Evolutionary conservation across 1,140 invertebrate genomes (phyloP), one percentile per base, ranked within the genome.

Genomic region (Drosophila dunni): DNA sequence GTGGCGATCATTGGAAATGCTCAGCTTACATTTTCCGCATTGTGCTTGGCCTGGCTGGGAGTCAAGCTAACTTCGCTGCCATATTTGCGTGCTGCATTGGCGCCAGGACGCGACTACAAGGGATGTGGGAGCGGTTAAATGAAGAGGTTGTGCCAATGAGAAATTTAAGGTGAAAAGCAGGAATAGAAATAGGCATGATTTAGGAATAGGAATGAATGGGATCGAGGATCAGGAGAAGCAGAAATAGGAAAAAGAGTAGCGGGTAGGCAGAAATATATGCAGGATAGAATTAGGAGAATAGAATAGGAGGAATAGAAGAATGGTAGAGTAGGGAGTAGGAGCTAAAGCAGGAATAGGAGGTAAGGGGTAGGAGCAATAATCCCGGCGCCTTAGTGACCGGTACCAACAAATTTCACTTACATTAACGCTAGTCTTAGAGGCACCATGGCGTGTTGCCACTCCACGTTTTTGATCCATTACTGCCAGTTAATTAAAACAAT

Each of bases 11-110:
- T 20, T 20, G 17, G 0, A 20, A 2, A 20, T 20, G 17, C 10
- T 53, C 15, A 0, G 34, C 85, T 90, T 74, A 85, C 81, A 34
- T 90, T 89, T 0, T 89, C 83, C 7, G 34, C 63, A 20, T 68
- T 62, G 40, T 78, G 73, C 34, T 62, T 82, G 65, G 62, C 44
- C 58, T 91, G 90, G 56, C 91, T 92, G 29, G 90, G 81, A 6
- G 90, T 91, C 50, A 92, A 69, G 63, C 91, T 92, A 53, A 83
- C 72, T 71, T 86, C 71, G 54, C 91, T 92, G 53, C 53, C 69
- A 44, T 62, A 79, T 51, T 90, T 91, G 17, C 67, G 73, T 7
- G 51, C 77, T 13, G 71, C 34, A 3, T 62, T 61, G 10, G 34
- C 34, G 7, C 48, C 44, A 13, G 73, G 76, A 38, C 84, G 80